A percentile compares a stretch with the other conserved stretches of the same genome.
phyloP scores from a whole-genome alignment of 1,140 invertebrate species.

The Zaprionus tsacasi region DNA sequence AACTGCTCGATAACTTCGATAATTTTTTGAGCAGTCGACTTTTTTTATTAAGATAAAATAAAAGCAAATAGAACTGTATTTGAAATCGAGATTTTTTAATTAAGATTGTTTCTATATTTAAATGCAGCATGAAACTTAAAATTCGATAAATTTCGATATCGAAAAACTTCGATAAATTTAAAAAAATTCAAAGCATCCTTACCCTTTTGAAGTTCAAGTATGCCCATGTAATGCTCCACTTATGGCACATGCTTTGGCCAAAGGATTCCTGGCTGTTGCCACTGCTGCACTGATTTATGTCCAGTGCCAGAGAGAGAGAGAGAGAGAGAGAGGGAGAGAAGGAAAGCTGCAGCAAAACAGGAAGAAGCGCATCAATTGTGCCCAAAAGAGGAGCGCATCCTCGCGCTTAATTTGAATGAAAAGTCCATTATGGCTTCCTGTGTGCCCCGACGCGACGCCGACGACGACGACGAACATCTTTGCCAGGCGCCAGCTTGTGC shows the following conservation, averaged over 20 bases:
- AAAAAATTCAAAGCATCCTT: too few species aligned
- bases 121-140: too few species aligned
- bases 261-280: neutral
- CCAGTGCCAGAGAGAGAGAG: constrained; percentile 13
- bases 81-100: too few species aligned
- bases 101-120: too few species aligned
- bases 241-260: neutral
- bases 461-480: constrained; percentile 56
- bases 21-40: too few species aligned
- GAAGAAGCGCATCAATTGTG: constrained; percentile 73
- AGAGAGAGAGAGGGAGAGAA: neutral
- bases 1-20: too few species aligned
- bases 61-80: too few species aligned
- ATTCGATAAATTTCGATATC: too few species aligned
- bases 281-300: constrained; percentile 59
- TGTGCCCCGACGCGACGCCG: constrained; percentile 15
- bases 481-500: constrained; percentile 59
- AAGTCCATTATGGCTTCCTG: constrained; percentile 82
- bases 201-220: neutral
- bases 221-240: constrained; percentile 3
- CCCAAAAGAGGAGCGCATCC: constrained; percentile 41
- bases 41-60: too few species aligned
- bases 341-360: constrained; percentile 54
- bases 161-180: too few species aligned
- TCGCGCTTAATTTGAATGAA: constrained; percentile 82